phyloP scores from a whole-genome alignment of 2,113 vertebrate genomes.

The Notothenia rossii region DNA sequence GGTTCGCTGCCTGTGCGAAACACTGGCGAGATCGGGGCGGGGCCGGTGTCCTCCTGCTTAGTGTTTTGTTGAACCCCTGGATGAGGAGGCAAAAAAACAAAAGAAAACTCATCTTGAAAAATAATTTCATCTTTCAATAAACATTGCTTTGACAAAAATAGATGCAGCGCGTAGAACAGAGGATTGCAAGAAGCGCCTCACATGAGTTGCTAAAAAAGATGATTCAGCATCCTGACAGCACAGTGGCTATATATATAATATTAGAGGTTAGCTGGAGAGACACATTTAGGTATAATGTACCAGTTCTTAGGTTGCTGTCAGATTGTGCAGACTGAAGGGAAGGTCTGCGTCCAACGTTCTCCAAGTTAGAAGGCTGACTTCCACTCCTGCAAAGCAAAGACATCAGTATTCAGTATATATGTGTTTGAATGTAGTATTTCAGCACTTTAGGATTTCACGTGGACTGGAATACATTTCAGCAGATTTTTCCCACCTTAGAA shows the following conservation, averaged over 20 bases:
- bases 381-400: conserved; percentile 78
- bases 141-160: neutral
- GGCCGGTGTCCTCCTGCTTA: conserved; percentile 38
- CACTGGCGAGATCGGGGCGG: conserved; percentile 79
- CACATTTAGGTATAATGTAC: conserved; percentile 62
- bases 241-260: neutral
- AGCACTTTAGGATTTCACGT: neutral
- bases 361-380: conserved; percentile 89
- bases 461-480: neutral
- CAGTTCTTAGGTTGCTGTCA: conserved; percentile 82
- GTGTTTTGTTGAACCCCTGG: conserved; percentile 69
- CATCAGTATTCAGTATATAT: neutral
- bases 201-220: neutral
- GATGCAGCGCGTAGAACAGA: neutral
- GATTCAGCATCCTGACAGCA: neutral
- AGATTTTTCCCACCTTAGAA: conserved; percentile 66
- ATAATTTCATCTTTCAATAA: neutral
- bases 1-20: conserved; percentile 89
- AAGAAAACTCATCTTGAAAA: neutral
- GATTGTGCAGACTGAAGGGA: conserved; percentile 86
- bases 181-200: neutral
- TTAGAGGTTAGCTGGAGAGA: neutral
- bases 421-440: neutral
- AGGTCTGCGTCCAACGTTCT: conserved; percentile 81
- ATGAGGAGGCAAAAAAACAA: neutral